Conservation (phyloP, 2,888 invertebrate genomes). For the Augochlorella aurata region DNA sequence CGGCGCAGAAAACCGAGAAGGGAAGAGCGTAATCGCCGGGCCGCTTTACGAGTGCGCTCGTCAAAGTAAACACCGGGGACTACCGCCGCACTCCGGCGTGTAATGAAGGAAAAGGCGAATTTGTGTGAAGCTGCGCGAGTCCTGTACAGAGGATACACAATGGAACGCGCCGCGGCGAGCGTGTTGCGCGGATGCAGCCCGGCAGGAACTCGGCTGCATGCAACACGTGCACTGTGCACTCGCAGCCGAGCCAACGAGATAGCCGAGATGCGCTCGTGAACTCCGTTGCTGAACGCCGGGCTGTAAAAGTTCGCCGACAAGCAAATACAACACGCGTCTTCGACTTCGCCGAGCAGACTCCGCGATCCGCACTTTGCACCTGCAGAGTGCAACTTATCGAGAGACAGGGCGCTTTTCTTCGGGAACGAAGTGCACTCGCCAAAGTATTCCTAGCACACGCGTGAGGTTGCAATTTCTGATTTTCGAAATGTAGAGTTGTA, state of each 20-base stretch:
- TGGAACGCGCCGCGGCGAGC: constrained; percentile 52
- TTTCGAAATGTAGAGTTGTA: no score
- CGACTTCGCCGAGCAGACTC: constrained; percentile 37
- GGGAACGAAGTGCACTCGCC: not conserved
- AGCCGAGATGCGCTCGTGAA: constrained; percentile 28
- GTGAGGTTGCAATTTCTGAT: no score
- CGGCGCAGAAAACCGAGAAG: constrained; percentile 8
- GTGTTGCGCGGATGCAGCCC: constrained; percentile 24
- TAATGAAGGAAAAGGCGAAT: constrained; percentile 55
- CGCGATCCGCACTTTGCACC: constrained; percentile 16
- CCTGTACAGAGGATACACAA: constrained; percentile 42
- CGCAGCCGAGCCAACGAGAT: constrained; percentile 10
- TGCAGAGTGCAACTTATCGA: constrained; percentile 23
- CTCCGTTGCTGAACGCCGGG: constrained; percentile 26
- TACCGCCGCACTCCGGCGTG: constrained; percentile 31
- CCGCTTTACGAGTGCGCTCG: constrained; percentile 71
- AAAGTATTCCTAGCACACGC: no score
- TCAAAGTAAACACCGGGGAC: constrained; percentile 70
- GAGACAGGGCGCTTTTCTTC: constrained; percentile 19
- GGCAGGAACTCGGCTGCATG: constrained; percentile 12
- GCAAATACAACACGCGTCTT: constrained; percentile 54
- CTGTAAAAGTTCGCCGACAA: constrained; percentile 45
- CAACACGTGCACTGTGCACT: constrained; percentile 19
- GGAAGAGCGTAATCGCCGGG: constrained; percentile 58
- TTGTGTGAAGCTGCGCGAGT: constrained; percentile 26